Conservation (phyloP, 2,797 vertebrate genomes). For the Urocyon cinereoargenteus region DNA sequence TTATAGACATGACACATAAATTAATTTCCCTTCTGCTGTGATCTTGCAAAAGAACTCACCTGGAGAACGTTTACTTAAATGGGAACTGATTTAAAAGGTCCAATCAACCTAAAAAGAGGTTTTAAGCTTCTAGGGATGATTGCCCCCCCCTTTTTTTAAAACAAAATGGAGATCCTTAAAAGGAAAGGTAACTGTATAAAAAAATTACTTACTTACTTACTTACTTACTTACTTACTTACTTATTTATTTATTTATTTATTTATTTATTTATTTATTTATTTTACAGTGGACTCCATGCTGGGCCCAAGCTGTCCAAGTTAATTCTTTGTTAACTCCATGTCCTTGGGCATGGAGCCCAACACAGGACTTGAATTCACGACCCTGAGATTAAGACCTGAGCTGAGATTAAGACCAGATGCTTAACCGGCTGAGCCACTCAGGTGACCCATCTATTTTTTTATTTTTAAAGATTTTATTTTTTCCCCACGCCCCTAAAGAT, state of each 20-base stretch:
- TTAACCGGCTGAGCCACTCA: too few relatives aligned
- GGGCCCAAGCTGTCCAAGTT: too few relatives aligned
- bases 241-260: background rate
- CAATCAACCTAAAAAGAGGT: slow-evolving; percentile 3
- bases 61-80: slow-evolving; percentile 49
- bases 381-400: too few relatives aligned
- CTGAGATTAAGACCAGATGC: too few relatives aligned
- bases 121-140: slow-evolving; percentile 55
- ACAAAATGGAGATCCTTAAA: slow-evolving; percentile 52
- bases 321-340: too few relatives aligned
- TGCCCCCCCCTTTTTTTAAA: background rate
- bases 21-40: slow-evolving; percentile 58
- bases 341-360: too few relatives aligned
- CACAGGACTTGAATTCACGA: too few relatives aligned
- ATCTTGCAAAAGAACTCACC: slow-evolving; percentile 50
- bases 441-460: too few relatives aligned
- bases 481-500: too few relatives aligned
- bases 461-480: too few relatives aligned
- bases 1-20: slow-evolving; percentile 59
- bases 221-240: background rate
- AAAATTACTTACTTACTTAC: background rate
- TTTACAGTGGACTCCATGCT: background rate
- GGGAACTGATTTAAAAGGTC: slow-evolving; percentile 58
- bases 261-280: background rate
- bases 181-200: slow-evolving; percentile 35